These are phyloP conservation scores for Carpatolechia fugitivella DNA, from an alignment of 2,888 invertebrate genomes.

Conservation along the genomic window DNA sequence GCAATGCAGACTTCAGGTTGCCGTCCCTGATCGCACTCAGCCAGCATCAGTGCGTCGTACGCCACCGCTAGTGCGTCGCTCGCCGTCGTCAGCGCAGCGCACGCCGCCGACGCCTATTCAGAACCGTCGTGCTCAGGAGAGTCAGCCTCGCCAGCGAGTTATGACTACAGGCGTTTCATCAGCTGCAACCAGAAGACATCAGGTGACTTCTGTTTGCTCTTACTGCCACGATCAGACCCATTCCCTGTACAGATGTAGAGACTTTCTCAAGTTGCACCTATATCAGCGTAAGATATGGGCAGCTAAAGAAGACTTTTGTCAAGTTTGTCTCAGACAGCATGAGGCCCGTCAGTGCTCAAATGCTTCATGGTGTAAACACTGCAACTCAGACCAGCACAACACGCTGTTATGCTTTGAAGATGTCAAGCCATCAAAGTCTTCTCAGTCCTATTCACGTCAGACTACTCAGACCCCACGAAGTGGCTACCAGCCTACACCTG, in stretches of 20 bases:
- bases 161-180: too few relatives aligned
- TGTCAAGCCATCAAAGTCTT: neutral
- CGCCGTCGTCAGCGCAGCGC: too few relatives aligned
- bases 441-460: neutral
- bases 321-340: neutral
- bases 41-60: too few relatives aligned
- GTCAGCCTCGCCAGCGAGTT: neutral
- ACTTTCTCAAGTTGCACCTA: too few relatives aligned
- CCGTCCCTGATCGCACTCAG: neutral
- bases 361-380: neutral
- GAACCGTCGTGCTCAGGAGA: neutral
- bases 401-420: neutral
- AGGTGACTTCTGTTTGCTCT: too few relatives aligned
- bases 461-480: neutral
- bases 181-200: too few relatives aligned
- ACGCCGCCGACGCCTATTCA: too few relatives aligned
- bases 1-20: neutral
- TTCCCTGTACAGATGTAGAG: too few relatives aligned
- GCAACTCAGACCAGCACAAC: neutral
- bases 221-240: too few relatives aligned
- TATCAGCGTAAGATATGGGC: neutral
- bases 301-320: neutral
- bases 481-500: neutral
- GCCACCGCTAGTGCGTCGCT: too few relatives aligned
- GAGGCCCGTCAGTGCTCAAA: neutral